These are phyloP conservation scores for Tortricodes alternella DNA, from an alignment of 2,888 invertebrate genomes.

Conservation along the genomic window DNA sequence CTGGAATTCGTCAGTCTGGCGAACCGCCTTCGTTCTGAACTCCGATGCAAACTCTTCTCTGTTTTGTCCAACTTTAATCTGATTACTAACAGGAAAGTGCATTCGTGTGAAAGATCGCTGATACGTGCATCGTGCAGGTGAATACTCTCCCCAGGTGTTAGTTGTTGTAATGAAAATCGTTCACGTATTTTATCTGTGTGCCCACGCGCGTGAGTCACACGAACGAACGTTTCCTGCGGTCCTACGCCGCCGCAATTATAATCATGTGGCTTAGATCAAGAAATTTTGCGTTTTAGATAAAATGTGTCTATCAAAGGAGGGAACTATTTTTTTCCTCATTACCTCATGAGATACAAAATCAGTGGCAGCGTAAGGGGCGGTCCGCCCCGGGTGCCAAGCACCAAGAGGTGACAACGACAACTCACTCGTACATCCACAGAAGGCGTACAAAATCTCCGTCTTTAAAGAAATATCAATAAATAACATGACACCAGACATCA, in stretches of 20 bases:
- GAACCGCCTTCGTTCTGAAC: no score
- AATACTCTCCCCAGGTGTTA: constrained; percentile 30
- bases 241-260: constrained; percentile 69
- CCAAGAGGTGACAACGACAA: no score
- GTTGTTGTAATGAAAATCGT: constrained; percentile 52
- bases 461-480: no score
- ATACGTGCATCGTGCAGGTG: constrained; percentile 23
- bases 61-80: background rate
- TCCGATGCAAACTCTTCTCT: background rate
- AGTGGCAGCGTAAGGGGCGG: no score
- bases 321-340: no score
- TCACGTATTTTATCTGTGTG: constrained; percentile 54
- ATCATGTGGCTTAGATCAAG: constrained; percentile 44
- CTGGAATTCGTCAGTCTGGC: no score
- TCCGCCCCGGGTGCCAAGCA: no score
- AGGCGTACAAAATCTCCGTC: no score
- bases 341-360: no score
- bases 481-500: no score
- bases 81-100: constrained; percentile 13
- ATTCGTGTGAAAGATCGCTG: constrained; percentile 24
- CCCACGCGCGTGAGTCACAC: constrained; percentile 66
- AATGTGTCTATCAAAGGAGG: no score
- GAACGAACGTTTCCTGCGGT: constrained; percentile 59
- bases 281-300: constrained; percentile 33
- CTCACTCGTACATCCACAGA: no score